Base-by-base conservation (phyloP, 2,888 invertebrate genomes). In the Drosophila atripex region DNA sequence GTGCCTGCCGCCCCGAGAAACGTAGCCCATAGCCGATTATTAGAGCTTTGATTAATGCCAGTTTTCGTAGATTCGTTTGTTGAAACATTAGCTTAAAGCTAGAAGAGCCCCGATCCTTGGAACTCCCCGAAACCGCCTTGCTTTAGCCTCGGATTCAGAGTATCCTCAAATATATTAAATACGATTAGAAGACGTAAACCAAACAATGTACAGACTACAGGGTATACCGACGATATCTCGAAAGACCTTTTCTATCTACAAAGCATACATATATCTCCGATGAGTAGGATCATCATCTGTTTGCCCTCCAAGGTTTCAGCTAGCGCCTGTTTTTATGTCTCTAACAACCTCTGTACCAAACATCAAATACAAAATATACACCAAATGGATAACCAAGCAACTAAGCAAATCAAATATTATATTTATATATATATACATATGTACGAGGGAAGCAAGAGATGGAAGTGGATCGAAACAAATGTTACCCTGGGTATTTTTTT, bases 241-340 rank as follows among this genome's bases (percentile, higher is more conserved):
- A 39, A 39, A 49, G 1, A 35, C 8, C 14, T 41, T 14, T 73
- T 25, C 53, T 11, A 55, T 18, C 35, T 55, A 54, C 21, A 61
- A 49, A 14, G 46, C 38, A 43, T 8, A 45, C n/a, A 61, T 55
- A 21, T 51, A 25, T 55, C 25, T 65, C 55, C 65, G 49, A 77
- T 56, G 50, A 61, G 58, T 69, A 47, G 58, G 65, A 75, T 75
- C 61, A 57, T 64, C 54, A 45, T 77, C 84, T 80, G 84, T 82
- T 77, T 83, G 82, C 80, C 80, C 80, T 82, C 82, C 86, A 82
- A 82, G 82, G 82, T 82, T 82, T 82, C 82, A 82, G 78, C 80
- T 80, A 75, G 80, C 80, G 86, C 80, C 80, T 82, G 74, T 82
- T 83, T 86, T 86, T 70, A 80, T 72, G 86, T 85, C 80, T 79